Percentiles rank a stretch among this genome's conserved stretches.
phyloP scores from a whole-genome alignment of 2,113 vertebrate genomes.

The Odobenus rosmarus region DNA sequence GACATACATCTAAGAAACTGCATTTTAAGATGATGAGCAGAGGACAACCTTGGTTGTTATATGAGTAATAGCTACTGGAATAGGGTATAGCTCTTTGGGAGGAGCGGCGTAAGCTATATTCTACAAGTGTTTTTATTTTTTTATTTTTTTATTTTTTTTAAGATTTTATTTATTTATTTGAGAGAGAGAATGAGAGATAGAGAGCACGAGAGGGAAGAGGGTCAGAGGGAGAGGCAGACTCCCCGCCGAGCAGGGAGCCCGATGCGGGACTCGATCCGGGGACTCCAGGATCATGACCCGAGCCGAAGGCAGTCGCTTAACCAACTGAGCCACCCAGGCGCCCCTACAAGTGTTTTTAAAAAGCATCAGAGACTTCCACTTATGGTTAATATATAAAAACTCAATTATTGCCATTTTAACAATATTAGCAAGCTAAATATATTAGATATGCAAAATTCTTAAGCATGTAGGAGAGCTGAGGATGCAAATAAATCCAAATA shows the following conservation, averaged over 20 bases:
- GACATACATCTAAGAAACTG: conserved; percentile 22
- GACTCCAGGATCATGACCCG: no score
- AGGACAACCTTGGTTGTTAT: not conserved
- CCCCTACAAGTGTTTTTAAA: not conserved
- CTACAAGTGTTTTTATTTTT: not conserved
- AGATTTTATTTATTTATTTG: no score
- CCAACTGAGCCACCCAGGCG: no score
- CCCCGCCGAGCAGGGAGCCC: no score
- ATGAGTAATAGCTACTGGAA: not conserved
- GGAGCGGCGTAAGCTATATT: not conserved
- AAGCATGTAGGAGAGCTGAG: not conserved
- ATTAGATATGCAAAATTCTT: not conserved
- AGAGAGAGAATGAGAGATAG: no score
- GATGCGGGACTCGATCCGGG: no score
- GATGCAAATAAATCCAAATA: conserved; percentile 30
- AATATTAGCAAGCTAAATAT: not conserved
- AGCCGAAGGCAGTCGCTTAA: no score
- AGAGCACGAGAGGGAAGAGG: no score
- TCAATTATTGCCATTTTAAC: not conserved
- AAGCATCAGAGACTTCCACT: not conserved
- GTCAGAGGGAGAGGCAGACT: no score
- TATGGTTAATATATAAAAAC: not conserved
- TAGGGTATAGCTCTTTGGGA: not conserved
- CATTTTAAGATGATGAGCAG: not conserved
- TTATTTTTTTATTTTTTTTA: conserved; percentile 7